Conservation (phyloP, 1,140 invertebrate species). For the Phenacoccus solenopsis region DNA sequence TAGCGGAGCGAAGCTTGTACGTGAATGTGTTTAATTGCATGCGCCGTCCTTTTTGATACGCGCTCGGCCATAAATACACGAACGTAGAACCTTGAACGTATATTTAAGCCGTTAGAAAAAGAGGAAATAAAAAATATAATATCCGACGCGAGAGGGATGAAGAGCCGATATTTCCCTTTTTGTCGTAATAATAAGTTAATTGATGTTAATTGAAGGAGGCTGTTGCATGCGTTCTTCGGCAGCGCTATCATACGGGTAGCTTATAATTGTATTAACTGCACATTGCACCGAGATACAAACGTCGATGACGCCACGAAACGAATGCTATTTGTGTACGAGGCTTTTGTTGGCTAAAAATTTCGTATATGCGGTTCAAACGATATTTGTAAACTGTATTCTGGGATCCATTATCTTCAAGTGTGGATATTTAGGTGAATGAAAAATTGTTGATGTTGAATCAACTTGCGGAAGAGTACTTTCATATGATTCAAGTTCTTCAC, state of each 20-base stretch:
- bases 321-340: no score
- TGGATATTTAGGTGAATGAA: no score
- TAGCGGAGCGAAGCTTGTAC: no score
- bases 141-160: slow-evolving; percentile 15
- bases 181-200: slow-evolving; percentile 12
- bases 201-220: slow-evolving; percentile 14
- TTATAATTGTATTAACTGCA: slow-evolving; percentile 6
- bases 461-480: no score
- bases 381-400: no score
- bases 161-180: slow-evolving; percentile 11
- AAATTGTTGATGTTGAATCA: no score
- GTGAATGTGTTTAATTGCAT: neutral
- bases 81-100: neutral
- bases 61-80: neutral
- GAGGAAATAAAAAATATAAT: neutral
- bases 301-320: no score
- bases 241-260: neutral
- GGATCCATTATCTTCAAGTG: no score
- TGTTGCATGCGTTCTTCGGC: neutral
- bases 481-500: no score
- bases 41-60: neutral
- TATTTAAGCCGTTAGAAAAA: neutral
- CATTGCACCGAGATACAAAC: neutral
- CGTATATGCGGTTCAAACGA: no score
- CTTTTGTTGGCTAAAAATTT: no score